Evolutionary conservation across 2,888 invertebrate genomes (phyloP), one percentile per base, ranked within the genome.

Genomic region (Drosophila mayaguana): DNA sequence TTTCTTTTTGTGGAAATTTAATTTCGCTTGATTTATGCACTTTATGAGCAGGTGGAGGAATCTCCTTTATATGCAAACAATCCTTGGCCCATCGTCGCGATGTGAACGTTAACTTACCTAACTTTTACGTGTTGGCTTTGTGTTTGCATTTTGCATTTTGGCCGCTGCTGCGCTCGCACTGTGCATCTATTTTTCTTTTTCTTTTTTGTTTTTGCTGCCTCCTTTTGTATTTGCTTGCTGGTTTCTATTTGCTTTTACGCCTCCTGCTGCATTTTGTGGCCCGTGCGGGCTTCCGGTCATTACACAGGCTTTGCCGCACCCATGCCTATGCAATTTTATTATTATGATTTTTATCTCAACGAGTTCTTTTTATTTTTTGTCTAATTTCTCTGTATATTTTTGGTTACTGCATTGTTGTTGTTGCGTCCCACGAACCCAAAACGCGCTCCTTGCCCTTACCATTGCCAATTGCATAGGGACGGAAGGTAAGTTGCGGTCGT

Each of bases 21-120:
- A 86, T 86, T 89, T 89, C 68, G 70, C 83, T 80, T 89, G 88
- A 86, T 86, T 86, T 86, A 89, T 86, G 89, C 88, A 80, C 75
- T 77, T 89, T 81, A 69, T 69, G 69, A 57, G 74, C 59, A 70
- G 75, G 25, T 55, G 48, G 48, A 59, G 59, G 59, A 46, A 59
- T 59, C 66, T 66, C 68, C 72, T 63, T 75, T 78, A 70, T 76
- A 78, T 87, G 80, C 78, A 78, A 73, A 80, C 75, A 68, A 55
- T 72, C 69, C 62, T 64, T 43, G 43, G 56, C 22, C 53, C 66
- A 61, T 46, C 65, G 80, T 78, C 71, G 70, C 73, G 68, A 40
- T 67, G 62, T 60, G 63, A 48, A 60, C 70, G 54, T 70, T 78
- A 72, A 72, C 72, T 78, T 75, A 80, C 74, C 83, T 89, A 66